Evolutionary conservation across 23 tunicate species (phyloP), one percentile per base, ranked within the genome.

Genomic region (Halocynthia aurantium): DNA sequence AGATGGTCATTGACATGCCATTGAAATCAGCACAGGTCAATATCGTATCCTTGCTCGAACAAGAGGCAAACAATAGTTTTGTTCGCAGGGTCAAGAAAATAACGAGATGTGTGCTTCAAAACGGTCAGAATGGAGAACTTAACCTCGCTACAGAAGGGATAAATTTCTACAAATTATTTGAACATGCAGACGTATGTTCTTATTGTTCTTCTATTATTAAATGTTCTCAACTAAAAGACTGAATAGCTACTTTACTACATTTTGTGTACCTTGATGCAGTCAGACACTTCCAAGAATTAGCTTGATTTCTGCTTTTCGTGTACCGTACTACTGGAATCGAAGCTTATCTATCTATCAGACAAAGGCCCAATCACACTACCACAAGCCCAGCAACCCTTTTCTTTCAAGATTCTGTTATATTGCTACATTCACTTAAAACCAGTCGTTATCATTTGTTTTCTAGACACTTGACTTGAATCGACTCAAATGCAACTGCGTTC

Each of bases 141-240:
- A 83, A 84, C 20, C 61, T 94, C 15, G 78, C 81, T 6, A 72
- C 86, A 7, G 99, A 94, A 52, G 99, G 99, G 52, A 80, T 81
- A 55, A 94, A 94, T 69, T 94, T 94, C 65, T 70, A 53, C 52
- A 89, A 84, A 73, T 53, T 94, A 51, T 94, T 88, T 56, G 89
- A 88, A 71, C 76, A 94, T 72, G 77, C 80, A 56, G 75, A 88
- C 21, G 97, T 90, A 21, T 77, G 97, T 84, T 0, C 20, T 70
- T 66, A 5, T 2, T 2, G 17, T 60, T n/a, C 64, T 60, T n/a
- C 13, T 2, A n/a, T 68, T 68, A 20, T n/a, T n/a, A 68, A 21
- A 68, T 68, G 44, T 31, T 31, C 4, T 31, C 17, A n/a, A 60
- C n/a, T 57, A 57, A 57, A 60, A 60, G 17, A 60, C 17, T n/a